Evolutionary conservation across 2,797 vertebrate genomes (phyloP), one percentile per base, ranked within the genome.

Genomic region (Apogon talboti): DNA sequence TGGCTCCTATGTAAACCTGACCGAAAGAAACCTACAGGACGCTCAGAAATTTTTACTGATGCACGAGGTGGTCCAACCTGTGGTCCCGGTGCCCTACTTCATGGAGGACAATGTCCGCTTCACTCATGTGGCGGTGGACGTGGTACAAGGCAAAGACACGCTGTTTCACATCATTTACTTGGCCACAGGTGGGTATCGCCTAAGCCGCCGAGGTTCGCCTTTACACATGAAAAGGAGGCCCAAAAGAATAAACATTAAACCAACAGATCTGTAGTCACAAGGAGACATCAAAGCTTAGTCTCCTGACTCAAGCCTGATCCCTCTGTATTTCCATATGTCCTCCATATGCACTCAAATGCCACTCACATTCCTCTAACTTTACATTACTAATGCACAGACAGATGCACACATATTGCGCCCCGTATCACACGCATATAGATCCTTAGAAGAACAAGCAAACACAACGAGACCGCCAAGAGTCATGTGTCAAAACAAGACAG

Each of bases 71-170:
- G 91, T 98, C 52, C 98, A 98, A 78, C 97, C 97, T 0, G 92
- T 97, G 74, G 92, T 91, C 56, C 90, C 95, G 0, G 88, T 96
- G 76, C 97, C 98, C 0, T 94, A 95, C 83, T 99, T 98, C 90
- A 96, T 97, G 96, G 97, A 98, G 87, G 98, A 98, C 89, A 96
- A 94, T 11, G 95, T 96, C 41, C 94, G 97, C 59, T 98, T 98
- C 86, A 96, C 95, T 55, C 96, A 98, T 2, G 92, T 98, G 66
- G 97, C 93, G 0, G 97, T 99, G 71, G 98, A 99, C 47, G 96
- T 99, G 48, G 98, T 98, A 14, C 98, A 99, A 88, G 96, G 96
- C 80, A 95, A 96, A 74, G 97, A 99, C 76, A 93, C 89, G 65
- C 95, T 99, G 44, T 94, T 96, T 76, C 97, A 99, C 84, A 96